Conservation (phyloP, 2,888 invertebrate species). For the Heliconius erato region DNA sequence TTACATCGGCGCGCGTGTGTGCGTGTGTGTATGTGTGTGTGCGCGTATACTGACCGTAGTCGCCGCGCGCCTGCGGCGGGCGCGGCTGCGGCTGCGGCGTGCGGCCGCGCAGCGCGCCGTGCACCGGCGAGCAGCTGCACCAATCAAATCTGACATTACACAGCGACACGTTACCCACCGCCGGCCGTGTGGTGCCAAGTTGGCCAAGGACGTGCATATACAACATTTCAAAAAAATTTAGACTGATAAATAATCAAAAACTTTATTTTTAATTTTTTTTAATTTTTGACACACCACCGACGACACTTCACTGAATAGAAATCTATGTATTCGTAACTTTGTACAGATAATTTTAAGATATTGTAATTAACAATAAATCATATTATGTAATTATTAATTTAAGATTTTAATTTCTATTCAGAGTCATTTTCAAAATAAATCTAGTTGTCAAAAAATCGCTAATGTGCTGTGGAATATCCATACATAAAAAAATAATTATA, state of each 20-base stretch:
- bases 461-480: neutral
- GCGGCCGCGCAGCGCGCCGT: conserved; percentile 90
- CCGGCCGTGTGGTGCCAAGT: conserved; percentile 44
- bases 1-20: conserved; percentile 20
- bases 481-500: neutral
- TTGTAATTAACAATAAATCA: neutral
- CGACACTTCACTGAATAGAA: conserved; percentile 30
- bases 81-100: conserved; percentile 82
- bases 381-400: neutral
- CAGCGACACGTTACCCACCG: conserved; percentile 68
- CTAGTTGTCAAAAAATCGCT: neutral
- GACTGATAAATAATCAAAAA: neutral
- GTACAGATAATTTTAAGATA: neutral
- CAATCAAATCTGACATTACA: conserved; percentile 82
- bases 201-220: neutral
- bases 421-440: conserved; percentile 4
- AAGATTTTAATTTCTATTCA: conserved; percentile 15
- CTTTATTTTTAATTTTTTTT: neutral
- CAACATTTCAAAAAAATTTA: neutral
- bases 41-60: conserved; percentile 92
- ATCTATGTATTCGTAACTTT: neutral
- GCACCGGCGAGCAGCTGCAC: conserved; percentile 89
- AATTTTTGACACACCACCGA: conserved; percentile 15
- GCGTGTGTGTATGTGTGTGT: conserved; percentile 40
- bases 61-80: conserved; percentile 90